Base-by-base conservation (phyloP, 2,888 invertebrate species). In the Creontiades dilutus region DNA sequence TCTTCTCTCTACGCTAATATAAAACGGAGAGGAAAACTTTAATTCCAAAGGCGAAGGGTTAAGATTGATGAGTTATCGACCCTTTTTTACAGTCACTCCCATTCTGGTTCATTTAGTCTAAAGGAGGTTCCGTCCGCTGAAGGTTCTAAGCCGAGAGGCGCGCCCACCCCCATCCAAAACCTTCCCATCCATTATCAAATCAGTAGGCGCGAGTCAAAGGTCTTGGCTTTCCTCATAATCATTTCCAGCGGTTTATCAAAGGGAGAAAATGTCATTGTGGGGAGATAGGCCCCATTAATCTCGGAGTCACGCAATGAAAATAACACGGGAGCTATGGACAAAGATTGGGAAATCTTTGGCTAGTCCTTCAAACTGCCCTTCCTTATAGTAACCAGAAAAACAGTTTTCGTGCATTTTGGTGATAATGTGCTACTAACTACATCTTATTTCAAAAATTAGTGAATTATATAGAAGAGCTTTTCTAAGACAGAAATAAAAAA, bases 31-130 rank as follows among this genome's bases (percentile, higher is more conserved):
- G 57, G n/a, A 57, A 57, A 57, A 57, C 16, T 57, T 57, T 57
- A 57, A 57, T 57, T 57, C 57, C 57, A n/a, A n/a, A 7, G 14
- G 57, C n/a, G 52, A 52, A 61, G 61, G 7, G 1, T 23, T 23
- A 19, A 68, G 68, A 68, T 68, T 68, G 68, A 68, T 68, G 27
- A 68, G 68, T 9, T 68, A 68, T 68, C 57, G 57, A 68, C 19
- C 27, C 68, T 68, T 68, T 57, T 68, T 68, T 68, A n/a, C 23
- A 68, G 68, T 23, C 23, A 68, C 68, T 19, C 68, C 19, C 68
- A 23, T 23, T 68, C 27, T 23, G 19, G 68, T 68, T 68, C 68
- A 68, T 68, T 57, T 68, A 68, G 68, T 68, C 23, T 19, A 68
- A 52, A 52, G 19, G 68, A 23, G 68, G 19, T 68, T 68, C 23